Conservation (phyloP, 1,140 invertebrate species). For the Megathymus violae region DNA sequence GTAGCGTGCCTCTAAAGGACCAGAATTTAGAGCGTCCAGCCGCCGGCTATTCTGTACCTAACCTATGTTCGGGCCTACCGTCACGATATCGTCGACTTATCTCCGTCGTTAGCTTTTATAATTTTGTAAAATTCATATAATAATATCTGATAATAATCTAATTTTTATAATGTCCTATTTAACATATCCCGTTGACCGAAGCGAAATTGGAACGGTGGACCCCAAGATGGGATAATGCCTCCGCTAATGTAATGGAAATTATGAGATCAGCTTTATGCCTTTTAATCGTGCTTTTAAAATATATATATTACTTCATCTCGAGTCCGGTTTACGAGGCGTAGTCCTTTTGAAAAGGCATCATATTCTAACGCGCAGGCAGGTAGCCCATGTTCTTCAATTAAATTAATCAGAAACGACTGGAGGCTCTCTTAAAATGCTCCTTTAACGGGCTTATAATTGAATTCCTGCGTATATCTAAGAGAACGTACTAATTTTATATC, state of each 20-base stretch:
- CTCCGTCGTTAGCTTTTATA: conserved; percentile 68
- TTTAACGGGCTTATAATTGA: conserved; percentile 27
- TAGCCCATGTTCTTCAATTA: conserved; percentile 55
- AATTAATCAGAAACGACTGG: conserved; percentile 42
- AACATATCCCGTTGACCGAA: conserved; percentile 71
- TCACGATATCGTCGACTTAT: conserved; percentile 69
- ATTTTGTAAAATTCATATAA: conserved; percentile 81
- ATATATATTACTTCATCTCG: conserved; percentile 69
- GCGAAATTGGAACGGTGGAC: conserved; percentile 65
- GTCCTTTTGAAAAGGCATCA: conserved; percentile 43
- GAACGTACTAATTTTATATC: conserved; percentile 17
- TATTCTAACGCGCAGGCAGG: conserved; percentile 40
- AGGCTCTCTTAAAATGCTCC: conserved; percentile 33
- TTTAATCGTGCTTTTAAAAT: conserved; percentile 74
- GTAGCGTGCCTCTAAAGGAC: conserved; percentile 74
- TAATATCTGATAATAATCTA: conserved; percentile 80
- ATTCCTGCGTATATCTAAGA: conserved; percentile 27
- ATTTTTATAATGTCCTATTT: conserved; percentile 82
- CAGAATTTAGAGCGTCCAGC: conserved; percentile 67
- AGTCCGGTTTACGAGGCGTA: conserved; percentile 44
- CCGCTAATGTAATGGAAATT: conserved; percentile 71
- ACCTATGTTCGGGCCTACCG: conserved; percentile 68
- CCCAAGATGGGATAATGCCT: conserved; percentile 61
- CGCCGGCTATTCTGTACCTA: conserved; percentile 61
- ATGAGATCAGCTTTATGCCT: conserved; percentile 65